Conservation (phyloP, 2,888 invertebrate species). For the Dendrolimus pini region DNA sequence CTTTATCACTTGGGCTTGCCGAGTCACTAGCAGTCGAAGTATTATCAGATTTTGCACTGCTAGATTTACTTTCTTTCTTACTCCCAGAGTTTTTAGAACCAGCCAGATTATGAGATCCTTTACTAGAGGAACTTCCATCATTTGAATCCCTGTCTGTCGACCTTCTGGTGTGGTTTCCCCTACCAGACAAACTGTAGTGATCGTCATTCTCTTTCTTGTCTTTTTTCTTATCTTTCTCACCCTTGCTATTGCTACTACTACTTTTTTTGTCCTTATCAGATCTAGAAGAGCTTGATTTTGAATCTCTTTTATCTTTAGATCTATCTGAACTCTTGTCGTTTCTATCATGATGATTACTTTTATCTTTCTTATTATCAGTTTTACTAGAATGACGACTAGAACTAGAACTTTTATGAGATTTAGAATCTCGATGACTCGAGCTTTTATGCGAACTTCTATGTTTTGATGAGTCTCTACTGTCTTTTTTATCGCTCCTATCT, state of each 20-base stretch:
- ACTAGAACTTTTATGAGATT: conserved; percentile 49
- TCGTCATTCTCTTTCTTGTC: conserved; percentile 80
- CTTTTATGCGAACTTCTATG: conserved; percentile 57
- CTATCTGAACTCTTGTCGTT: conserved; percentile 38
- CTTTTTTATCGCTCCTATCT: conserved; percentile 52
- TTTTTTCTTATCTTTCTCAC: conserved; percentile 63
- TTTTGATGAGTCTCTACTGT: conserved; percentile 55
- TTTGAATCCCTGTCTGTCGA: conserved; percentile 89
- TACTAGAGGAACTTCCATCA: conserved; percentile 79
- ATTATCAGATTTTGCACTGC: conserved; percentile 59
- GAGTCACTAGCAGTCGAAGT: conserved; percentile 68
- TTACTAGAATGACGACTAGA: conserved; percentile 51
- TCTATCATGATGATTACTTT: conserved; percentile 51
- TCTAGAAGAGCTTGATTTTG: conserved; percentile 50
- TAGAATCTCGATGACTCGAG: conserved; percentile 52
- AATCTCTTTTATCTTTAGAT: conserved; percentile 44
- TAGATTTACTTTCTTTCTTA: conserved; percentile 57
- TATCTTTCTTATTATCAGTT: conserved; percentile 54
- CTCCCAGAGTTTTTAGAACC: conserved; percentile 48
- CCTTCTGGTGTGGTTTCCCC: conserved; percentile 79
- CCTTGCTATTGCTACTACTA: conserved; percentile 50
- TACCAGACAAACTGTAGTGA: conserved; percentile 81
- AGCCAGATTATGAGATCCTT: conserved; percentile 55
- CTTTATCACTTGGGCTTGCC: conserved; percentile 70
- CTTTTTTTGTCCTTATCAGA: conserved; percentile 64